These are phyloP conservation scores for Dasypogon diadema DNA, from an alignment of 2,888 invertebrate genomes.

Conservation along the genomic window DNA sequence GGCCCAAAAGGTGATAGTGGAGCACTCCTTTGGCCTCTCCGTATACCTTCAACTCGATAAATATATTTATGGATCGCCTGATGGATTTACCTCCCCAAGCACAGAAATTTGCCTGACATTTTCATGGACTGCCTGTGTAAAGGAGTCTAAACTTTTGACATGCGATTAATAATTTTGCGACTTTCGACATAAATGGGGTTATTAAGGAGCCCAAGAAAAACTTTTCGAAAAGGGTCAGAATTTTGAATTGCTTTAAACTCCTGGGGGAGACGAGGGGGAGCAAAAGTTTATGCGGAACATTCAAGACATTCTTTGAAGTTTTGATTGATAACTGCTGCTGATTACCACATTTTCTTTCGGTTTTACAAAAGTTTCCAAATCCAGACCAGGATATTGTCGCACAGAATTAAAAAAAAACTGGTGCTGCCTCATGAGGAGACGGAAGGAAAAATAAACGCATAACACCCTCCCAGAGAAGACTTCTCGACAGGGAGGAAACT, in stretches of 20 bases:
- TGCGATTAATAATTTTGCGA: constrained; percentile 44
- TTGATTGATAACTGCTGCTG: constrained; percentile 18
- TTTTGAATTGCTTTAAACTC: background rate
- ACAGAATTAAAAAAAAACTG: background rate
- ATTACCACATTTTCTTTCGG: background rate
- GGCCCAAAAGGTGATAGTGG: constrained; percentile 14
- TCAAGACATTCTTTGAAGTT: constrained; percentile 11
- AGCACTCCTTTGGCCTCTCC: background rate
- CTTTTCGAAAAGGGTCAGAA: constrained; percentile 7
- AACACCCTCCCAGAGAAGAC: background rate
- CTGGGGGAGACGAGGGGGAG: background rate
- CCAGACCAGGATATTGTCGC: background rate
- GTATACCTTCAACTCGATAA: background rate
- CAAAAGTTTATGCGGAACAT: background rate
- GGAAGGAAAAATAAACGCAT: background rate
- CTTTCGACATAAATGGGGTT: constrained; percentile 11
- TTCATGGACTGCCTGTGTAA: background rate
- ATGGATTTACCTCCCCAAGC: constrained; percentile 5
- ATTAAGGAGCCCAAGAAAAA: background rate
- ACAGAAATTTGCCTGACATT: background rate
- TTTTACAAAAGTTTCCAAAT: too few relatives aligned
- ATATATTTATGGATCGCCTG: constrained; percentile 25
- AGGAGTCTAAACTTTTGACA: constrained; percentile 21
- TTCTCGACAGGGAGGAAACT: background rate
- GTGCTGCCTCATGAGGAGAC: background rate